Conservation (phyloP, 2,113 vertebrate genomes). For the Chaetorhynchus papuensis region DNA sequence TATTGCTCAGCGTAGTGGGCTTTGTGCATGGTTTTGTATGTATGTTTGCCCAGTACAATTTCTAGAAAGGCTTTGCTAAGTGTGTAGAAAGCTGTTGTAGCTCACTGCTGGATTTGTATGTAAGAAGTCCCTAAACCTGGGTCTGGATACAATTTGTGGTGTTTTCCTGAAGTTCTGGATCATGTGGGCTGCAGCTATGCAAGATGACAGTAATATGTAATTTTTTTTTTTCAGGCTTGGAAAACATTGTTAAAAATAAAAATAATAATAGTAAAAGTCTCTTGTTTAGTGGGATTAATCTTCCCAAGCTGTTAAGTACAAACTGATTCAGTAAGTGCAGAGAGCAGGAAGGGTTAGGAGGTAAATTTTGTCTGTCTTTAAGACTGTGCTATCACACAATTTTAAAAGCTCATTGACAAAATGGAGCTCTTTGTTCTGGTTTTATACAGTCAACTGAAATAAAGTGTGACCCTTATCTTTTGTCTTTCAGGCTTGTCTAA, state of each 20-base stretch:
- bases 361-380: not conserved
- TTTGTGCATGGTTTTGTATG: not conserved
- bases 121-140: not conserved
- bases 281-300: not conserved
- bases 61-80: not conserved
- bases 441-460: not conserved
- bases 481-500: constrained; percentile 4
- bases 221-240: not conserved
- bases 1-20: not conserved
- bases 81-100: not conserved
- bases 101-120: not conserved
- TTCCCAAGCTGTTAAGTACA: not conserved
- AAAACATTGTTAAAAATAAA: not conserved
- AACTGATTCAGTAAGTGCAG: not conserved
- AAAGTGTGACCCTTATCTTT: not conserved
- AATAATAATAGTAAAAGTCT: not conserved
- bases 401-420: not conserved
- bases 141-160: not conserved
- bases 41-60: not conserved
- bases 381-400: not conserved
- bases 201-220: not conserved
- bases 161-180: not conserved
- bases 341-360: not conserved
- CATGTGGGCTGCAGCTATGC: not conserved
- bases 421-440: not conserved